phyloP scores from a whole-genome alignment of 2,797 vertebrate genomes.

The Corythornis leucogaster region DNA sequence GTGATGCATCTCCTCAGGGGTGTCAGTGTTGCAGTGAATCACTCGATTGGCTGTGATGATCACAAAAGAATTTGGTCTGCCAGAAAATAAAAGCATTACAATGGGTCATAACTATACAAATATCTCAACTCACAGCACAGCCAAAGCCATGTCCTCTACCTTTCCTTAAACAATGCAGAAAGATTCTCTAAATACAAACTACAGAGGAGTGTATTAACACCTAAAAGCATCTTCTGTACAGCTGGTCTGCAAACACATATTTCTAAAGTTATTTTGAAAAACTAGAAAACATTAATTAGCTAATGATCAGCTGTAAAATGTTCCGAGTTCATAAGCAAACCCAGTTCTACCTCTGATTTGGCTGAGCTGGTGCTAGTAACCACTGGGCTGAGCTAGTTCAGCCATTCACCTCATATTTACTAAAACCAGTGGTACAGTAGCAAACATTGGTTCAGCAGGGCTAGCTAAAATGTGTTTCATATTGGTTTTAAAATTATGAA shows the following conservation, averaged over 20 bases:
- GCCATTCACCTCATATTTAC: not conserved
- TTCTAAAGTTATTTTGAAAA: not conserved
- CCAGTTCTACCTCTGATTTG: not conserved
- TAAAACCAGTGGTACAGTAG: not conserved
- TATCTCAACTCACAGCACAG: not conserved
- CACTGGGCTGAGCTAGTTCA: not conserved
- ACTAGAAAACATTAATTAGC: not conserved
- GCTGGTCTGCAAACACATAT: not conserved
- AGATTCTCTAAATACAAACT: not conserved
- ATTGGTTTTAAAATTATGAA: not conserved
- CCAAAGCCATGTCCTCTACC: not conserved
- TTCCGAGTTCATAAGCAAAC: not conserved
- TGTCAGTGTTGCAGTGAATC: constrained; percentile 94
- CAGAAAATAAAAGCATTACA: not conserved
- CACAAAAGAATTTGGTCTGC: constrained; percentile 95
- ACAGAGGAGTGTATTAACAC: not conserved
- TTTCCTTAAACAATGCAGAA: not conserved
- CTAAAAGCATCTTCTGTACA: not conserved
- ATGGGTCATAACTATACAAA: not conserved
- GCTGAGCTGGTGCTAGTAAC: not conserved
- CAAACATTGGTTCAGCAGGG: not conserved
- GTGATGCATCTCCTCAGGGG: constrained; percentile 98
- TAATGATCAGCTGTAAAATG: not conserved
- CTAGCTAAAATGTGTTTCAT: not conserved
- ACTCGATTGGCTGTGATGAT: constrained; percentile 97